Evolutionary conservation across 2,113 vertebrate species (phyloP).

Genomic region (Mormyrus iriodes): DNA sequence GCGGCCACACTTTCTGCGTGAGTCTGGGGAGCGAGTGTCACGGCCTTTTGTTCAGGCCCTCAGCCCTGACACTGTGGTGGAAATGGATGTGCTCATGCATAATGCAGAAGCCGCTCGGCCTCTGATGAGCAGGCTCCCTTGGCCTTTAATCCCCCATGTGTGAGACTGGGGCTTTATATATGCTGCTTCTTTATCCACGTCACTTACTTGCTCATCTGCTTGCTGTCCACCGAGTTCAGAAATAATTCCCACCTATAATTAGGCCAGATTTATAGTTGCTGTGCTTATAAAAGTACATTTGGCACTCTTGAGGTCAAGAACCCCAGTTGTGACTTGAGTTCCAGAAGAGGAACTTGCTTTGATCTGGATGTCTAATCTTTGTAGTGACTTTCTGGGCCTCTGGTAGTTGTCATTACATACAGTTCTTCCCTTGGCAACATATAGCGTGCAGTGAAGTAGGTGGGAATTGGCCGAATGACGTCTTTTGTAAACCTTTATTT

Average conservation of each 20-base stretch:
- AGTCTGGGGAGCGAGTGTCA: neutral
- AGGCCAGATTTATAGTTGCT: neutral
- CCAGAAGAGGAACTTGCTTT: neutral
- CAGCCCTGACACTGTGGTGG: neutral
- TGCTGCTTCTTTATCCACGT: neutral
- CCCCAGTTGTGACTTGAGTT: neutral
- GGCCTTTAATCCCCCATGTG: neutral
- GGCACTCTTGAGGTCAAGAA: neutral
- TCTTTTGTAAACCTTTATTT: neutral
- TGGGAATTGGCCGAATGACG: neutral
- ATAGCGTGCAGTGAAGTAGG: neutral
- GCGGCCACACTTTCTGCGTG: neutral
- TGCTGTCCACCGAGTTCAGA: neutral
- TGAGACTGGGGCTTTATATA: neutral
- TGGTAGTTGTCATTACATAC: neutral
- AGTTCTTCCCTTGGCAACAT: neutral
- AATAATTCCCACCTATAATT: constrained; percentile 1
- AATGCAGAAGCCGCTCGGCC: neutral
- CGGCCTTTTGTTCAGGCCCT: neutral
- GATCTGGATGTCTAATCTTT: neutral
- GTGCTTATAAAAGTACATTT: neutral
- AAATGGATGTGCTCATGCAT: constrained; percentile 1
- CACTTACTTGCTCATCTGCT: neutral
- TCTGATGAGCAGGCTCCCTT: neutral
- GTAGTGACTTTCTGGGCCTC: neutral